Evolutionary conservation across 2,888 invertebrate species (phyloP).

Genomic region (Cistogaster globosa): DNA sequence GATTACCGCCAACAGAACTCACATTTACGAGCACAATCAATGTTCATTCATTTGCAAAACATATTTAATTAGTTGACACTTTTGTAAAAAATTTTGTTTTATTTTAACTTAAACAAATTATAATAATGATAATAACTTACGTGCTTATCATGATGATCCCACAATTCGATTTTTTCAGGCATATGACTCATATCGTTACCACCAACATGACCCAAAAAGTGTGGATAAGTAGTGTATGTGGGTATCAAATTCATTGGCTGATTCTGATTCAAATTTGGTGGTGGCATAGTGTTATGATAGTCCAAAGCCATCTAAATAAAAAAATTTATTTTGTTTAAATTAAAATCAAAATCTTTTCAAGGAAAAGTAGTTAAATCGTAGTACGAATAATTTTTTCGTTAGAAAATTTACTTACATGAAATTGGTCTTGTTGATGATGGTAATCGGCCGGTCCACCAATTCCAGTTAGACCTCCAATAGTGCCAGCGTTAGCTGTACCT

Average conservation of each 20-base stretch:
- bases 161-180: constrained; percentile 82
- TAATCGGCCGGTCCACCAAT: constrained; percentile 72
- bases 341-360: background rate
- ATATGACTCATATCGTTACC: constrained; percentile 77
- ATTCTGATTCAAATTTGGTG: constrained; percentile 78
- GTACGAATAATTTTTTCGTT: background rate
- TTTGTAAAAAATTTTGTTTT: no score
- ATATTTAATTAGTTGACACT: no score
- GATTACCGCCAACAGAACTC: no score
- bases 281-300: constrained; percentile 80
- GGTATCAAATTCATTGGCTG: constrained; percentile 81
- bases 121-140: constrained; percentile 75
- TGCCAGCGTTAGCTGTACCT: constrained; percentile 69
- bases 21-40: no score
- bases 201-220: constrained; percentile 78
- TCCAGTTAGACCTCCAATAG: constrained; percentile 73
- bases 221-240: constrained; percentile 80
- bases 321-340: background rate
- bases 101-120: no score
- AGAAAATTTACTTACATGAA: constrained; percentile 75
- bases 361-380: background rate
- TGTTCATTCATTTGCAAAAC: no score
- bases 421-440: constrained; percentile 81
- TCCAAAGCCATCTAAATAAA: constrained; percentile 80
- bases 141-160: constrained; percentile 83